Percentiles rank a stretch among this genome's conserved stretches.
Conservation (phyloP, 2,797 vertebrate species). For the Gymnoscopelus braueri region DNA sequence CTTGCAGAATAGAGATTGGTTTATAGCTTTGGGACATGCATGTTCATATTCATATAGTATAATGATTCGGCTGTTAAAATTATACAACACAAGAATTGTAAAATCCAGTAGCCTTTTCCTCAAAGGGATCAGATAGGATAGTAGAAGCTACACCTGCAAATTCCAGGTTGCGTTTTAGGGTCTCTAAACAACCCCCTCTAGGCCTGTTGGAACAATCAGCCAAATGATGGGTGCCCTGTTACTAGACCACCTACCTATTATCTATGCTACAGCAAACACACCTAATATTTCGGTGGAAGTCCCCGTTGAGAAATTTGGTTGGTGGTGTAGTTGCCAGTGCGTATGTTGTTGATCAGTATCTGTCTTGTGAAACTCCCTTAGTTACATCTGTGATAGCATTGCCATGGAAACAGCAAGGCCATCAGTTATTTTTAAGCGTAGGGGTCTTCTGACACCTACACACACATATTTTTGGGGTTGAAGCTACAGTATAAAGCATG, state of each 20-base stretch:
- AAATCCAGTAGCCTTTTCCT: not conserved
- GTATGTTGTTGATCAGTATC: conserved; percentile 46
- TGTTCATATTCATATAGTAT: not conserved
- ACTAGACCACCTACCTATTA: conserved; percentile 60
- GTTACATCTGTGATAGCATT: conserved; percentile 41
- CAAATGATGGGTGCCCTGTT: conserved; percentile 31
- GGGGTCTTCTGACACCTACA: conserved; percentile 53
- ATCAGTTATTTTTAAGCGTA: conserved; percentile 47
- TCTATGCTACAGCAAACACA: conserved; percentile 55
- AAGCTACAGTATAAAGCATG: conserved; percentile 20
- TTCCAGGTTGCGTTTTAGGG: conserved; percentile 45
- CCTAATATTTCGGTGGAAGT: conserved; percentile 47
- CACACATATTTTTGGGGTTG: conserved; percentile 39
- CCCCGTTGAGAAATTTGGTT: conserved; percentile 17
- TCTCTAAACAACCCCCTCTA: conserved; percentile 29
- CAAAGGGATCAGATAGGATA: conserved; percentile 13
- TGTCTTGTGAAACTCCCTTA: conserved; percentile 21
- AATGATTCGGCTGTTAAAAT: not conserved
- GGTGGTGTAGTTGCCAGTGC: conserved; percentile 33
- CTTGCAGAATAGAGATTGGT: too few species aligned
- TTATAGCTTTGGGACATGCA: too few species aligned
- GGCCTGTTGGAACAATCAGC: conserved; percentile 36
- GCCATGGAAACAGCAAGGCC: conserved; percentile 69
- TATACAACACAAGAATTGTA: not conserved
- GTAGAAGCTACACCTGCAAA: conserved; percentile 39